Base-by-base conservation (phyloP, 2,888 invertebrate genomes). In the Pandemis corylana region DNA sequence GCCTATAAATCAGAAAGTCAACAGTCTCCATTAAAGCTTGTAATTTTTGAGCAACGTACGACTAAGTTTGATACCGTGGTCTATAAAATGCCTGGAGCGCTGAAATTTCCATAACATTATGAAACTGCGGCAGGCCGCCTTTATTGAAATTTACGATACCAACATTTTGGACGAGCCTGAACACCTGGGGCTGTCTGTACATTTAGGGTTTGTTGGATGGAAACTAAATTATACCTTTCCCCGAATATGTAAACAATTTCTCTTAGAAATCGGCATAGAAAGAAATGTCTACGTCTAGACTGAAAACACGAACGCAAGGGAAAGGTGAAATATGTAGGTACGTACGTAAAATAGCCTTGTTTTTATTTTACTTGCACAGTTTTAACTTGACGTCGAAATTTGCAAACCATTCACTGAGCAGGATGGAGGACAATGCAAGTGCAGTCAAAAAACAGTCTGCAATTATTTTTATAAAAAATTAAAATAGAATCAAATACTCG, bases 91-190 rank as follows among this genome's bases (percentile, higher is more conserved):
- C 59, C 42, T 15, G 61, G 70, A 70, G 69, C 44, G 36, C 20
- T 46, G 12, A 65, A 70, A 70, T 74, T 74, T 74, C 59, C 69
- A 74, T 69, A 69, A 65, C 69, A 66, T 70, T 69, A 74, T 66
- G 69, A 70, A 70, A 74, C 51, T 44, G 61, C 51, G 28, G 64
- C 64, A 42, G 62, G 49, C 73, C 5, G 36, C 36, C 12, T 64
- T 64, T 68, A 73, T 69, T 65, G 68, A 65, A 61, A 69, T 65
- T 61, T 69, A 69, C 61, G 28, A 68, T 68, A 68, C 68, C 53
- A 65, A 20, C 65, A 36, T 70, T 74, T 53, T 66, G 49, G 36
- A 49, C 28, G 74, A 20, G 59, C 12, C 61, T 0, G 49, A 42
- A n/a, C 74, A 74, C 74, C 69, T 74, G 69, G 20, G 65, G 28